A percentile compares a stretch with the other conserved stretches of the same genome.
Evolutionary conservation across 64 coral and sea anemone species (phyloP).

Genomic region (Anthopleura sola): DNA sequence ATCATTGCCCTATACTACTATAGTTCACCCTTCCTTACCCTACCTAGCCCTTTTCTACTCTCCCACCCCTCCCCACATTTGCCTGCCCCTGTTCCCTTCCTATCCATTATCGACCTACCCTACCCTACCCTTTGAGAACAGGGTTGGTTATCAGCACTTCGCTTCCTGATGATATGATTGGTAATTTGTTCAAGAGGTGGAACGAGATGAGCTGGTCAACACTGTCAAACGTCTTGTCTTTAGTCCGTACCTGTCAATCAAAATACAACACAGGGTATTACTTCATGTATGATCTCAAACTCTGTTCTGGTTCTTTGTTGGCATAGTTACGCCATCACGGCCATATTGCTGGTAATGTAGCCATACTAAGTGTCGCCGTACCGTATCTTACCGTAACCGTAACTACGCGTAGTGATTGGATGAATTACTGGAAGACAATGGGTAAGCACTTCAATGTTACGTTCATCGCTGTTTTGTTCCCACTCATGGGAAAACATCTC

Average conservation of each 20-base stretch:
- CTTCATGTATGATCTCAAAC: background rate
- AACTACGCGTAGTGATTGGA: too few relatives aligned
- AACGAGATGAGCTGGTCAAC: constrained; percentile 79
- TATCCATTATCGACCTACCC: background rate
- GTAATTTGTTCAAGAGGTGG: constrained; percentile 65
- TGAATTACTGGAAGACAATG: too few relatives aligned
- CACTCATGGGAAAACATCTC: too few relatives aligned
- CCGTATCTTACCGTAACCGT: too few relatives aligned
- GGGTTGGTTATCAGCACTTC: constrained; percentile 72
- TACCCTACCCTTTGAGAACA: constrained; percentile 48
- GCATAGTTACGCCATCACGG: too few relatives aligned
- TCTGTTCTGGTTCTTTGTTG: background rate
- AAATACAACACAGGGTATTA: background rate
- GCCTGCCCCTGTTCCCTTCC: background rate
- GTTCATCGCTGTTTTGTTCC: too few relatives aligned
- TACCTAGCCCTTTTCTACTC: background rate
- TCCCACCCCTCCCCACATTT: background rate
- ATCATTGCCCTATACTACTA: background rate
- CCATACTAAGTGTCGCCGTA: too few relatives aligned
- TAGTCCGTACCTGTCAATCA: constrained; percentile 77
- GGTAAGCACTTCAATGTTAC: too few relatives aligned
- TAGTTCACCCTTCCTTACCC: background rate
- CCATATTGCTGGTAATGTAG: too few relatives aligned
- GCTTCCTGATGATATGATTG: constrained; percentile 95
- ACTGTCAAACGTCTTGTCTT: constrained; percentile 82